Base-by-base conservation (phyloP, 2,888 invertebrate genomes). In the Phragmatobia fuliginosa region DNA sequence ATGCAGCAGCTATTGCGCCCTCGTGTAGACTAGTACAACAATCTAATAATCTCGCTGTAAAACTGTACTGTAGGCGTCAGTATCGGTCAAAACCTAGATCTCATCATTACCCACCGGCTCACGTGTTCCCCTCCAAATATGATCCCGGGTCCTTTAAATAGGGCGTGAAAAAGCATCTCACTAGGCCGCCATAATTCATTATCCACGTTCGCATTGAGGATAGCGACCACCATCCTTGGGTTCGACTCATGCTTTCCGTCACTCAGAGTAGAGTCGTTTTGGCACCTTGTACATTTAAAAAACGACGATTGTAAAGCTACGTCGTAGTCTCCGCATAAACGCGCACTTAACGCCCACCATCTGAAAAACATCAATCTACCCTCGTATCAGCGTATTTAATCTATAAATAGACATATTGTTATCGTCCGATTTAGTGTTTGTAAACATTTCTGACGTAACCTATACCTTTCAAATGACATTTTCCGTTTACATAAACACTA, bases 381-480 rank as follows among this genome's bases (percentile, higher is more conserved):
- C 56, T 65, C 52, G 36, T 60, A 76, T 70, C 76, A 70, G 76
- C 73, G 66, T 72, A 77, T 74, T 72, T 67, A 25, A 28, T 72
- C 71, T 74, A 72, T 73, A 82, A 74, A 82, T 81, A 82, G 69
- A 67, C 67, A 62, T 62, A 31, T 38, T 36, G 75, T 74, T 78
- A 77, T 76, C 74, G 74, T 76, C 52, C 67, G 38, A 65, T 58
- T 71, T 45, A 72, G 21, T 81, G 80, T 81, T 81, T 72, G 75
- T 80, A 81, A 82, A 82, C 77, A 82, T 62, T 72, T 16, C 67
- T 82, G 70, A 80, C 73, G 74, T 72, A 71, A 81, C 49, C n/a
- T 52, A 59, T 38, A 77, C 66, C 70, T 81, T 76, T 72, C 59
- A 62, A 73, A 75, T 74, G 45, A 63, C 68, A 58, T 72, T 72